Conservation (phyloP, 1,140 invertebrate species). For the Tetramorium alpestre region DNA sequence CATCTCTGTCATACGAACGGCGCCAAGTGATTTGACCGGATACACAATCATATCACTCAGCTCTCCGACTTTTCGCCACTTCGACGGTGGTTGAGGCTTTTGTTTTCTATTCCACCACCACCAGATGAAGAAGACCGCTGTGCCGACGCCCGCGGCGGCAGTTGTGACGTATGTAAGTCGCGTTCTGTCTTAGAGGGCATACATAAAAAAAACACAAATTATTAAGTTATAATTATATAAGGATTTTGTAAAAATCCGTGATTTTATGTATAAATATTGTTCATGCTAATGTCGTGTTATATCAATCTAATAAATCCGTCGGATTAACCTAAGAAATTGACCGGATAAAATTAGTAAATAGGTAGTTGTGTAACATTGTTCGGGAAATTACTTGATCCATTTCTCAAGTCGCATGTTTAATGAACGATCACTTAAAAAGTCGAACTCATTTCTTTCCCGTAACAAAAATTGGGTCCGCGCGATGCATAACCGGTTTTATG, state of each 20-base stretch:
- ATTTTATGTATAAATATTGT: not conserved
- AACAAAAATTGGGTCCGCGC: constrained; percentile 6
- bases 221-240: not conserved
- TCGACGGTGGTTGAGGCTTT: constrained; percentile 72
- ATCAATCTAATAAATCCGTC: not conserved
- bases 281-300: not conserved
- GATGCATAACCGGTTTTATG: constrained; percentile 40
- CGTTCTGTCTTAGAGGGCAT: constrained; percentile 72
- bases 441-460: constrained; percentile 4
- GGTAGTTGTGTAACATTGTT: not conserved
- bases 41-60: constrained; percentile 84
- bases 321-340: not conserved
- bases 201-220: not conserved
- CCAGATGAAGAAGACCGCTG: constrained; percentile 79
- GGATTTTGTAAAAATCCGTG: not conserved
- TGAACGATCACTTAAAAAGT: constrained; percentile 9
- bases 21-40: constrained; percentile 86
- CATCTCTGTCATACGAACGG: constrained; percentile 77
- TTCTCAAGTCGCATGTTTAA: not conserved
- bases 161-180: constrained; percentile 80
- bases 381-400: not conserved
- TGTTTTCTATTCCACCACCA: constrained; percentile 78
- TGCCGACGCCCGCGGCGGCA: constrained; percentile 78
- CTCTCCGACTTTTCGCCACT: constrained; percentile 85
- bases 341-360: not conserved